These are phyloP conservation scores for Kryptolebias marmoratus DNA, from an alignment of 2,113 vertebrate species.

Conservation along the genomic window DNA sequence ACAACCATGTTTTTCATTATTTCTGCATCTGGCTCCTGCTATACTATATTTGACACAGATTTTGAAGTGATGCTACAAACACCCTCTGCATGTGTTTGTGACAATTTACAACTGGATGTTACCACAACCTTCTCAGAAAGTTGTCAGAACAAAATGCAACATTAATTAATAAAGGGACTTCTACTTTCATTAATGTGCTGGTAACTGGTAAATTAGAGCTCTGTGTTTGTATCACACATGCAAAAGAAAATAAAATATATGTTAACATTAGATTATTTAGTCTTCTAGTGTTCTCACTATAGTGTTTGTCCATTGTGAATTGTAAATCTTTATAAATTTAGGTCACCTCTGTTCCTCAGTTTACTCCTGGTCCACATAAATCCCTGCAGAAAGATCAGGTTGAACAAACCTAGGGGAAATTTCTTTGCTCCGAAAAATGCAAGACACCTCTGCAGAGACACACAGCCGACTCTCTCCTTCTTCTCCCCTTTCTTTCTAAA, in stretches of 20 bases:
- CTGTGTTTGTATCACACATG: neutral
- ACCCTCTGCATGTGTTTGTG: no score
- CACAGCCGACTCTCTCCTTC: slow-evolving; percentile 1
- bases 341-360: neutral
- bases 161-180: no score
- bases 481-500: neutral
- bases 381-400: neutral
- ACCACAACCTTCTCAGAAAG: no score
- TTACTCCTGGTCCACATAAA: neutral
- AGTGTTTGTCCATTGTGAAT: neutral
- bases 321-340: neutral
- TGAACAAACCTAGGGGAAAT: slow-evolving; percentile 1
- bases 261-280: neutral
- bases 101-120: no score
- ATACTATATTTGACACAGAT: neutral
- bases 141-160: no score
- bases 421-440: neutral
- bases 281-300: no score
- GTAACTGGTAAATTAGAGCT: no score
- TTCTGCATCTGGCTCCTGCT: neutral
- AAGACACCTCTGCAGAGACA: neutral
- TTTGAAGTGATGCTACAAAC: neutral
- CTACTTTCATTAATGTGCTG: no score
- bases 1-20: neutral
- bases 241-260: neutral